Percentiles rank a stretch among this genome's conserved stretches.
Evolutionary conservation across 2,797 vertebrate genomes (phyloP).

Genomic region (Rhodeus uyekii): DNA sequence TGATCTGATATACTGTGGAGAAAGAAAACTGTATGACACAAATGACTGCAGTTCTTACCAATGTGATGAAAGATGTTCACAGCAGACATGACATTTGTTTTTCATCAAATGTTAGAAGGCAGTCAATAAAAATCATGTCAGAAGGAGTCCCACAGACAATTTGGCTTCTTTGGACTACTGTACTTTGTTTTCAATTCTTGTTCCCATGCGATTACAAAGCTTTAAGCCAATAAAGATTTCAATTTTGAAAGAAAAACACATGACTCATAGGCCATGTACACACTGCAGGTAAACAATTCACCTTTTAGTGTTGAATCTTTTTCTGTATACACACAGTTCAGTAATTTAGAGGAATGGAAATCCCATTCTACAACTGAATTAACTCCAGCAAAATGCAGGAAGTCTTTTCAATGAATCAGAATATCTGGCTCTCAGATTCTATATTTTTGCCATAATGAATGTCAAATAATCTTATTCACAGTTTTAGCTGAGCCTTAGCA

Average conservation of each 20-base stretch:
- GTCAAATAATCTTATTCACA: no score
- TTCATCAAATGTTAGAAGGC: background rate
- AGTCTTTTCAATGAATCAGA: background rate
- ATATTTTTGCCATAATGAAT: no score
- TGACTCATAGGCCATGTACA: no score
- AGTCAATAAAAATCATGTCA: slow-evolving; percentile 12
- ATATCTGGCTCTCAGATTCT: no score
- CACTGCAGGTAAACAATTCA: no score
- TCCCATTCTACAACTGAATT: no score
- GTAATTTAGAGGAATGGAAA: no score
- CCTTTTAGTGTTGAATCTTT: no score
- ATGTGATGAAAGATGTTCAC: slow-evolving; percentile 14
- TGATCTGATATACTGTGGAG: background rate
- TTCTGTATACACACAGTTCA: no score
- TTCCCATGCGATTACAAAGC: background rate
- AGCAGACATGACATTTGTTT: slow-evolving; percentile 7
- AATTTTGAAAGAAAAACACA: background rate
- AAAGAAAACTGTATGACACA: slow-evolving; percentile 10
- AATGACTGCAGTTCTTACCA: background rate
- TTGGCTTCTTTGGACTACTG: background rate
- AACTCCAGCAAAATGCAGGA: no score
- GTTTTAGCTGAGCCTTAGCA: no score
- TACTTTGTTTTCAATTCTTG: background rate
- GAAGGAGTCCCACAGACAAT: background rate
- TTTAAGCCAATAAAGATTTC: background rate